Evolutionary conservation across 2,888 invertebrate genomes (phyloP), one percentile per base, ranked within the genome.

Genomic region (Epirrita christyi): DNA sequence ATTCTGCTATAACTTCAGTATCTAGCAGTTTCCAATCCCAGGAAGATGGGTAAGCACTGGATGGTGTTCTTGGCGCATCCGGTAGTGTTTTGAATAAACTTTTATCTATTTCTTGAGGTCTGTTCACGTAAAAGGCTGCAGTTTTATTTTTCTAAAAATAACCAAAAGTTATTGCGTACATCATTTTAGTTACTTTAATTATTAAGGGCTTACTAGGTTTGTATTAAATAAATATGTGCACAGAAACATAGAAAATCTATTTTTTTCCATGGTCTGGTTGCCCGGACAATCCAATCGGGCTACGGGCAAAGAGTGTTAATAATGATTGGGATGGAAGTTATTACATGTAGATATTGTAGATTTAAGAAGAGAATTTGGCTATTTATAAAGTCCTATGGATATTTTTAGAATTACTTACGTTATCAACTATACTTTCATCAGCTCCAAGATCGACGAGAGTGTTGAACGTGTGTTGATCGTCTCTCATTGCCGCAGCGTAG

Each of bases 401-500:
- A 4, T 9, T 8, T 14, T 1, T 32, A 46, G n/a, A n/a, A n/a
- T 36, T 11, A 83, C 94, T 93, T 89, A 98, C 98, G 85, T 96
- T 96, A 83, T 98, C 98, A 38, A 95, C 88, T 53, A 94, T 93
- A 65, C 95, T 95, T 84, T 97, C 96, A 73, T 97, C 97, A 14
- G 97, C 97, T 29, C 98, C 98, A 21, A 95, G 93, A 66, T 94
- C 94, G 32, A 96, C 93, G 9, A 98, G 93, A 52, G 96, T 94
- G 72, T 96, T 94, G 76, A 95, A 98, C 73, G 96, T 95, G 66
- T 95, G 93, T 64, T 94, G 95, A 51, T 95, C 96, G 72, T 97
- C 97, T 78, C 96, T 95, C 21, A 95, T 92, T 10, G 95, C 93
- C 1, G 97, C 97, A 0, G 98, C 96, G 85, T 97, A 98, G 86